Conservation (phyloP, 53 echinoderm and acorn worm genomes). For the Paracentrotus lividus region DNA sequence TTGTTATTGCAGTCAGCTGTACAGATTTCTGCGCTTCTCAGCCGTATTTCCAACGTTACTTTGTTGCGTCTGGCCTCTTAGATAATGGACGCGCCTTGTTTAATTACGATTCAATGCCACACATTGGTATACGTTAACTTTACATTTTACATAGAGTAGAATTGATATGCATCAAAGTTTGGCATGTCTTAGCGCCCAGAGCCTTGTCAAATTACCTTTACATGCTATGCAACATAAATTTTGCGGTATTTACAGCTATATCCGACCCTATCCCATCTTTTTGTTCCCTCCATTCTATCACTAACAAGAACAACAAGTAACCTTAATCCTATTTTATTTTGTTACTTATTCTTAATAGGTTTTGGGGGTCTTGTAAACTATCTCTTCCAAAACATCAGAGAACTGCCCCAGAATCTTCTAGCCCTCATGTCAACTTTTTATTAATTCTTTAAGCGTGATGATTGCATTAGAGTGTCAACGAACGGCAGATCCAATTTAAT, state of each 20-base stretch:
- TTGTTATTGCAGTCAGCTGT: too few species aligned
- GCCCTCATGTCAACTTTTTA: not conserved
- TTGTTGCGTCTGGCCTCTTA: too few species aligned
- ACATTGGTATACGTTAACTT: too few species aligned
- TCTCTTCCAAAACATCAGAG: not conserved
- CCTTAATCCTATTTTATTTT: not conserved
- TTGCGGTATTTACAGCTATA: not conserved
- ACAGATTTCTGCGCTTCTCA: too few species aligned
- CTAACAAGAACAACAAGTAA: not conserved
- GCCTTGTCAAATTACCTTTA: not conserved
- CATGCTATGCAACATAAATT: slow-evolving; percentile 13
- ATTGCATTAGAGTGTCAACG: slow-evolving; percentile 9
- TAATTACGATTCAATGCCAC: too few species aligned
- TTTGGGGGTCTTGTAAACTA: not conserved
- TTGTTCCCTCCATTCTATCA: not conserved
- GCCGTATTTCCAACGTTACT: too few species aligned
- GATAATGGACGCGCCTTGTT: too few species aligned
- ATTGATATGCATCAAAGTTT: not conserved
- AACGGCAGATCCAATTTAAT: not conserved
- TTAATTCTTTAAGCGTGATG: slow-evolving; percentile 21
- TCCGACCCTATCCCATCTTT: not conserved
- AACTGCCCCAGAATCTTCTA: not conserved
- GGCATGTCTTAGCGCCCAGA: not conserved
- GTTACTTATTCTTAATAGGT: not conserved
- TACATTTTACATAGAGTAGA: too few species aligned